Evolutionary conservation across 1,140 invertebrate genomes (phyloP).

Genomic region (Camponotus floridanus): DNA sequence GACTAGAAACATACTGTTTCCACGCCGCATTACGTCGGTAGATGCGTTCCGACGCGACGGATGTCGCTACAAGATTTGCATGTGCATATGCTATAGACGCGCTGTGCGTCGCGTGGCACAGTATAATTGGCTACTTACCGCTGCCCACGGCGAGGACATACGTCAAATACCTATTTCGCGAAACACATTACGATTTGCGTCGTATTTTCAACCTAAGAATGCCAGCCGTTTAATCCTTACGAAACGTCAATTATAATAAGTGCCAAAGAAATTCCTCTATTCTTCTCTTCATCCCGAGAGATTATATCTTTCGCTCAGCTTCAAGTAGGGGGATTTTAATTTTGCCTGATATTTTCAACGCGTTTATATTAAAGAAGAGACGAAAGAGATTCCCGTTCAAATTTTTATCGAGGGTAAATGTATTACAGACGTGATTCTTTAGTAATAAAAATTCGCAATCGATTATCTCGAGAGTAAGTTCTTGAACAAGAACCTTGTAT

Average conservation of each 20-base stretch:
- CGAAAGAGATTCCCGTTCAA: too few relatives aligned
- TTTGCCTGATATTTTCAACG: too few relatives aligned
- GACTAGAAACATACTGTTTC: conserved; percentile 54
- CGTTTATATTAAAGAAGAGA: too few relatives aligned
- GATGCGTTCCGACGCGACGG: conserved; percentile 46
- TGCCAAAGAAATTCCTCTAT: not conserved
- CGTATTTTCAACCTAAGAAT: not conserved
- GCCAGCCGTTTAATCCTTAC: not conserved
- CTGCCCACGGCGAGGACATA: not conserved
- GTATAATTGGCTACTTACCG: conserved; percentile 45
- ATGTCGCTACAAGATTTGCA: conserved; percentile 52
- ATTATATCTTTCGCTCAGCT: not conserved
- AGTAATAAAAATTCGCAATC: too few relatives aligned
- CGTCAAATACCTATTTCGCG: conserved; percentile 31
- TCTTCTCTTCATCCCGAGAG: not conserved
- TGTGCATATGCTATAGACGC: conserved; percentile 19
- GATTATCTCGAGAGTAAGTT: too few relatives aligned
- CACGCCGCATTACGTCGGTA: conserved; percentile 34
- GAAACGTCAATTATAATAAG: conserved; percentile 11
- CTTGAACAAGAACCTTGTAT: too few relatives aligned
- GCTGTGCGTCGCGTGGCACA: conserved; percentile 41
- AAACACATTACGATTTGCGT: conserved; percentile 4
- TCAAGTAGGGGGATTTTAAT: not conserved
- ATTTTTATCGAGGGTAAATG: too few relatives aligned
- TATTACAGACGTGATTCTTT: too few relatives aligned